Base-by-base conservation (phyloP, 2,797 vertebrate species). In the Mallotus villosus region DNA sequence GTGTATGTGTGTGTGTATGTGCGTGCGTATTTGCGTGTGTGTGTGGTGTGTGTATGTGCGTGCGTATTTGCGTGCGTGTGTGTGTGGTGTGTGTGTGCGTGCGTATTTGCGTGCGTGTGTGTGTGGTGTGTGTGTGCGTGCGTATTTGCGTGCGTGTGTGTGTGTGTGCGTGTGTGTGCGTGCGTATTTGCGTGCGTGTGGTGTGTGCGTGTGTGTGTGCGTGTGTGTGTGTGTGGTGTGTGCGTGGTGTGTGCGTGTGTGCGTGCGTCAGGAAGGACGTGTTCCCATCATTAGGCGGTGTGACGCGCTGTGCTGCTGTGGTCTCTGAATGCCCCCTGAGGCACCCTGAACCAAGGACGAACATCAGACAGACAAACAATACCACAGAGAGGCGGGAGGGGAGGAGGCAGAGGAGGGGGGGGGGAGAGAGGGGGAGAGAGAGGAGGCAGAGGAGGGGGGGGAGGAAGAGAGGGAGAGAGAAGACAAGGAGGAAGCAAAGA, bases 381-480 rank as follows among this genome's bases (percentile, higher is more conserved):
- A 19, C 22, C 59, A 25, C 24, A 19, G n/a, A 25, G 41, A 51
- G 14, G 5, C 24, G 32, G 62, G 25, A 17, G 12, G 61, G 1
- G 27, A 12, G 62, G 19, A 37, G 11, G 29, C 37, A 62, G n/a
- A n/a, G 59, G 14, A 4, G 25, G 32, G 62, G 25, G 4, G 12
- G 29, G 1, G 27, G 5, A 27, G 19, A 37, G 11, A 14, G 51
- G 16, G 11, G 46, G 11, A 51, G 46, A 12, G 11, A 14, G 46
- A 8, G 14, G 46, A 16, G 14, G n/a, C n/a, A n/a, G n/a, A n/a
- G n/a, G n/a, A n/a, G 46, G 16, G 1, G 16, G 46, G 16, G 2
- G 46, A 22, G 21, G 2, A 27, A 64, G 82, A 84, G 83, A 70
- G 75, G 76, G 74, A 88, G 83, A 88, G 87, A 85, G 88, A 89